These are phyloP conservation scores for Antechinus stuartii DNA, from an alignment of 2,113 vertebrate genomes.

Conservation along the genomic window DNA sequence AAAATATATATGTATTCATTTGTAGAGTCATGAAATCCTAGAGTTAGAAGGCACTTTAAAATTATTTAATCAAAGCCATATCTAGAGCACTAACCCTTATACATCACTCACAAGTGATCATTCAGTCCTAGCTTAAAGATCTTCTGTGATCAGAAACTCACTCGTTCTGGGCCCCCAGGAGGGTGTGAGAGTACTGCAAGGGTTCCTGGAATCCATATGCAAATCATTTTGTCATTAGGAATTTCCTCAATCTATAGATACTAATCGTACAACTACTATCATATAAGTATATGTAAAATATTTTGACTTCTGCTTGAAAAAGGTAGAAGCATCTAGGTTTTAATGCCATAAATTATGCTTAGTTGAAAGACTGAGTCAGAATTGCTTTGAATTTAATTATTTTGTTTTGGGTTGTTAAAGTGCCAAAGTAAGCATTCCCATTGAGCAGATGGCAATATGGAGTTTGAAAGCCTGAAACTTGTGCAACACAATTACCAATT, in stretches of 20 bases:
- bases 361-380: neutral
- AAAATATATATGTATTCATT: neutral
- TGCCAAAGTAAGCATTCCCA: neutral
- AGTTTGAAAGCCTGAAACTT: neutral
- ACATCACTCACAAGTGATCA: neutral
- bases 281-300: neutral
- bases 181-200: neutral
- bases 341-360: neutral
- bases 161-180: neutral
- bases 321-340: neutral
- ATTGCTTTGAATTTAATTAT: neutral
- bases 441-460: neutral
- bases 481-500: neutral
- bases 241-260: neutral
- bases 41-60: neutral
- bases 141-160: neutral
- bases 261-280: neutral
- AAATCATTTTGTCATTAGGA: neutral
- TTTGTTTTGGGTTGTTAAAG: neutral
- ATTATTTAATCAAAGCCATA: neutral
- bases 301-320: neutral
- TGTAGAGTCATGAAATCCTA: neutral
- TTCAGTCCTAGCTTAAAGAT: neutral
- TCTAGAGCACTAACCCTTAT: neutral
- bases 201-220: neutral